These are phyloP conservation scores for Anser cygnoides DNA, from an alignment of 2,113 vertebrate genomes.

Conservation along the genomic window DNA sequence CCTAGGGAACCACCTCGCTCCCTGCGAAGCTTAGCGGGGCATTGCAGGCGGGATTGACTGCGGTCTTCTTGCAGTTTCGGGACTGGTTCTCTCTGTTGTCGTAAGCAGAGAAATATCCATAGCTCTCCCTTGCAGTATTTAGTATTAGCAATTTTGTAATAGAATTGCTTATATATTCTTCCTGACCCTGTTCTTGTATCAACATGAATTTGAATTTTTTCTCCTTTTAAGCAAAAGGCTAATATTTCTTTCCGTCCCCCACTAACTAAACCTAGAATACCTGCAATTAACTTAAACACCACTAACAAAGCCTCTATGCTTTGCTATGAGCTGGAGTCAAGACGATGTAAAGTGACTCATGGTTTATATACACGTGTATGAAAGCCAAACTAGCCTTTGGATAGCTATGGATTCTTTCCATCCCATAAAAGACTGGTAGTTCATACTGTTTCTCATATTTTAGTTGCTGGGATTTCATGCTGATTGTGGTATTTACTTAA, in stretches of 20 bases:
- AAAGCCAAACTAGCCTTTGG: conserved; percentile 52
- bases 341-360: conserved; percentile 32
- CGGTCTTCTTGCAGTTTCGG: background rate
- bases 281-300: conserved; percentile 54
- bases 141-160: background rate
- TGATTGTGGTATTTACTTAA: conserved; percentile 55
- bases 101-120: background rate
- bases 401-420: conserved; percentile 35
- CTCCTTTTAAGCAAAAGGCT: background rate
- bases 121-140: background rate
- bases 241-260: conserved; percentile 31
- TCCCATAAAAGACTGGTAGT: conserved; percentile 36
- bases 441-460: conserved; percentile 33
- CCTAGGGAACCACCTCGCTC: background rate
- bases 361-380: background rate
- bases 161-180: background rate
- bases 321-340: conserved; percentile 14
- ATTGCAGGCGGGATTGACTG: background rate
- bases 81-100: background rate
- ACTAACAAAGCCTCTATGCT: conserved; percentile 15
- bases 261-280: conserved; percentile 25
- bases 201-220: background rate
- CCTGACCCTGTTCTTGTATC: background rate
- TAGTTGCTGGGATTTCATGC: conserved; percentile 14
- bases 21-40: background rate